A percentile compares a stretch with the other conserved stretches of the same genome.
Evolutionary conservation across 2,113 vertebrate genomes (phyloP).

Genomic region (Genyomyrus donnyi): DNA sequence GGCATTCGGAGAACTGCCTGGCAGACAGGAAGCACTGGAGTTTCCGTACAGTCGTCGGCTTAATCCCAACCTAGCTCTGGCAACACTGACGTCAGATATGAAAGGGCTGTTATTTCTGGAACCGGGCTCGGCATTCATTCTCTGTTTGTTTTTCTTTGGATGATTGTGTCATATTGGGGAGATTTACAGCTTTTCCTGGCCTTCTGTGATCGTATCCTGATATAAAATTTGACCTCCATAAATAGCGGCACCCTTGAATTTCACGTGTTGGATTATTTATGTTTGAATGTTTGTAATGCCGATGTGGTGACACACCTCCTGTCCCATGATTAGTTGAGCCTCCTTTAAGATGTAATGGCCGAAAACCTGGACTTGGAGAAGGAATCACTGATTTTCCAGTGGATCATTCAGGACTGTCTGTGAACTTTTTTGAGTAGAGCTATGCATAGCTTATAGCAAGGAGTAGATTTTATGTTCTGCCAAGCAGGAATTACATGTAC

Average conservation of each 20-base stretch:
- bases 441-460: neutral
- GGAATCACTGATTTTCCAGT: neutral
- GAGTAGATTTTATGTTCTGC: neutral
- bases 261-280: neutral
- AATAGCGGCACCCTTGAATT: neutral
- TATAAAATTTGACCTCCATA: neutral
- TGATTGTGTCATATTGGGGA: neutral
- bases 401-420: neutral
- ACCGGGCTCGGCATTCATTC: neutral
- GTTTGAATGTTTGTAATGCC: neutral
- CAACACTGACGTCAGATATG: neutral
- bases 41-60: neutral
- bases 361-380: neutral
- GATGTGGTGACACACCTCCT: neutral
- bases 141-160: neutral
- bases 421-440: neutral
- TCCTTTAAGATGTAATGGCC: neutral
- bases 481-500: neutral
- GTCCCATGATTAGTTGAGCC: neutral
- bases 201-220: neutral
- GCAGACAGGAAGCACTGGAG: neutral
- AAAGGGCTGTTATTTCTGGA: neutral
- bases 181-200: neutral
- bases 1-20: neutral
- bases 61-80: neutral